Conservation (phyloP, 2,797 vertebrate genomes). For the Parauchenoglanis punctatus region DNA sequence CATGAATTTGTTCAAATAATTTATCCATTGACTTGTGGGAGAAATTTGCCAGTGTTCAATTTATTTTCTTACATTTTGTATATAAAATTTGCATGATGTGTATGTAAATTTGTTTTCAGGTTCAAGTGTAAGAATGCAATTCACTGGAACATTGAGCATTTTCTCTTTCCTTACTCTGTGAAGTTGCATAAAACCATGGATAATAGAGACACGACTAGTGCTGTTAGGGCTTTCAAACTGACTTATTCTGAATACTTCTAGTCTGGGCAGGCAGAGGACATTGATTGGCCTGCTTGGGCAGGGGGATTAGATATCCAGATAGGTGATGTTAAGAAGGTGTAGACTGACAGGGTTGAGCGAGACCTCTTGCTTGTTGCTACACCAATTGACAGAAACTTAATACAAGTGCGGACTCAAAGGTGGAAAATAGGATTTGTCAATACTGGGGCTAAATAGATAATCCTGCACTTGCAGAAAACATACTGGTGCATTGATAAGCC, state of each 20-base stretch:
- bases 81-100: conserved; percentile 19
- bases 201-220: conserved; percentile 46
- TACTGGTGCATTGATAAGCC: conserved; percentile 44
- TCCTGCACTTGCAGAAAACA: conserved; percentile 21
- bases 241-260: conserved; percentile 43
- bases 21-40: not conserved
- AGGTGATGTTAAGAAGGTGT: conserved; percentile 55
- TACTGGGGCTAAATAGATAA: conserved; percentile 44
- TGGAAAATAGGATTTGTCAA: conserved; percentile 55
- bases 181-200: conserved; percentile 60
- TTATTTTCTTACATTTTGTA: not conserved
- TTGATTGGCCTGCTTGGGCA: conserved; percentile 51
- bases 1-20: not conserved
- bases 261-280: conserved; percentile 44
- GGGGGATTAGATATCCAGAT: conserved; percentile 59
- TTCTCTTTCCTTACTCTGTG: conserved; percentile 3
- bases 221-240: conserved; percentile 48
- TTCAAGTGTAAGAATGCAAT: conserved; percentile 4
- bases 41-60: not conserved
- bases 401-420: conserved; percentile 47
- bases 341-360: conserved; percentile 59
- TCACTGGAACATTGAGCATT: conserved; percentile 17
- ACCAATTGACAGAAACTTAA: conserved; percentile 59
- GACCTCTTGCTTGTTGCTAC: conserved; percentile 56
- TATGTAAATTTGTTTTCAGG: conserved; percentile 31